Evolutionary conservation across 2,797 vertebrate species (phyloP).

Genomic region (Cynopterus sphinx): DNA sequence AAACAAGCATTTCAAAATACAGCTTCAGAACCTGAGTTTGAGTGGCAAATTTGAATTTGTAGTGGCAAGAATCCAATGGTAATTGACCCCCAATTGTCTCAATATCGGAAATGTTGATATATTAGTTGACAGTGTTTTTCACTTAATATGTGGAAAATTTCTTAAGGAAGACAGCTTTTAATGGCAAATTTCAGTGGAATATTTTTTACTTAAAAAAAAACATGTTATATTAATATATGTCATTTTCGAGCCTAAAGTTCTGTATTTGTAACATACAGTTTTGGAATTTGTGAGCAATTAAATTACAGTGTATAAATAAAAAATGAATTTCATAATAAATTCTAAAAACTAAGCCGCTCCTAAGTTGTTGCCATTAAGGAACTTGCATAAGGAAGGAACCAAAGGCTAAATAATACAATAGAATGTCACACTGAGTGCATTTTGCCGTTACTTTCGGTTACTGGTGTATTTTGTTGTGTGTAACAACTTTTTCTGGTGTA

Average conservation of each 20-base stretch:
- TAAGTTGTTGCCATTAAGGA: constrained; percentile 35
- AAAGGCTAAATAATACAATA: neutral
- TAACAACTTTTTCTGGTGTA: neutral
- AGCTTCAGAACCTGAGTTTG: constrained; percentile 2
- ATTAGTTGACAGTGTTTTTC: neutral
- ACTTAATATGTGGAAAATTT: constrained; percentile 57
- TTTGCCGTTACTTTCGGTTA: constrained; percentile 78
- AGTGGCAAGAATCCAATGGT: constrained; percentile 39
- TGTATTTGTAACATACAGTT: constrained; percentile 62
- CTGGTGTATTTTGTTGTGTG: neutral
- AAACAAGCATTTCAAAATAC: neutral
- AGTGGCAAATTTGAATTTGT: neutral
- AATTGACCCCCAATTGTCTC: constrained; percentile 59
- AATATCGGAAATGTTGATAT: neutral
- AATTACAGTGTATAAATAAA: constrained; percentile 64
- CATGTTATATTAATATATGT: constrained; percentile 75
- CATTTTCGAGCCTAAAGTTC: constrained; percentile 71
- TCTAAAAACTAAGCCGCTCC: constrained; percentile 61
- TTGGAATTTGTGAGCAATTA: constrained; percentile 57
- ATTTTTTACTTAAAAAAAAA: constrained; percentile 79
- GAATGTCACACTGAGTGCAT: neutral
- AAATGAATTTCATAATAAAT: constrained; percentile 56
- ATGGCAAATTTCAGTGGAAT: constrained; percentile 74
- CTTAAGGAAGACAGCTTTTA: constrained; percentile 48
- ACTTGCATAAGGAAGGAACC: neutral